These are phyloP conservation scores for Cheilosia soror DNA, from an alignment of 2,888 invertebrate species.

Conservation along the genomic window DNA sequence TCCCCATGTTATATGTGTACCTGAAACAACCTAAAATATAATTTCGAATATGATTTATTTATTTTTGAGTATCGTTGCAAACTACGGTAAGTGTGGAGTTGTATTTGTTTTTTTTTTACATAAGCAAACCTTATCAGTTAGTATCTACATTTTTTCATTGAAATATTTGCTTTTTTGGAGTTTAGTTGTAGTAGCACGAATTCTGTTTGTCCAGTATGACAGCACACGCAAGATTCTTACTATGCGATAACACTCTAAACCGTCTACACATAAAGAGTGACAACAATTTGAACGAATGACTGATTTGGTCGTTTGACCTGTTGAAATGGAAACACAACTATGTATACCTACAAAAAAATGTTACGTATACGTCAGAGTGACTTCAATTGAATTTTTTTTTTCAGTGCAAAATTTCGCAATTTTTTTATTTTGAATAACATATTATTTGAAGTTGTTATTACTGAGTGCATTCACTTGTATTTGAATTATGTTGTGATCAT, in stretches of 20 bases:
- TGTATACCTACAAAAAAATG: conserved; percentile 29
- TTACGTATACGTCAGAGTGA: conserved; percentile 53
- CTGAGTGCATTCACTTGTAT: conserved; percentile 25
- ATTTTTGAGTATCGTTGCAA: conserved; percentile 82
- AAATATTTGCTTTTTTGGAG: background rate
- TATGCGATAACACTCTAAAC: conserved; percentile 24
- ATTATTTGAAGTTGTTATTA: conserved; percentile 33
- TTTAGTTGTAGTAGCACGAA: conserved; percentile 16
- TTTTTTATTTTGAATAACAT: background rate
- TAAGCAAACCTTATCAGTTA: conserved; percentile 59
- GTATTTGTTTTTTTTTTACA: conserved; percentile 23
- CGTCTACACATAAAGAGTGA: background rate
- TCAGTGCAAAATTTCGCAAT: background rate
- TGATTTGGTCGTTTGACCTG: conserved; percentile 57
- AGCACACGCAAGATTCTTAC: background rate
- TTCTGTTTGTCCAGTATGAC: conserved; percentile 8
- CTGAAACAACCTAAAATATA: conserved; percentile 51
- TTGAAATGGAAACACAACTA: conserved; percentile 21
- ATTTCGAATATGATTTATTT: conserved; percentile 81
- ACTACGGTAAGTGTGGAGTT: conserved; percentile 82
- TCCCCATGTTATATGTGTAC: conserved; percentile 53
- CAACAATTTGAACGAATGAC: conserved; percentile 5
- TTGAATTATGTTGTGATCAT: conserved; percentile 44
- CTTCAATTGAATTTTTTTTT: conserved; percentile 1
- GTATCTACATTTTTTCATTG: background rate